A percentile compares a stretch with the other conserved stretches of the same genome.
Conservation (phyloP, 2,113 vertebrate genomes). For the Cricetomys ansorgei region DNA sequence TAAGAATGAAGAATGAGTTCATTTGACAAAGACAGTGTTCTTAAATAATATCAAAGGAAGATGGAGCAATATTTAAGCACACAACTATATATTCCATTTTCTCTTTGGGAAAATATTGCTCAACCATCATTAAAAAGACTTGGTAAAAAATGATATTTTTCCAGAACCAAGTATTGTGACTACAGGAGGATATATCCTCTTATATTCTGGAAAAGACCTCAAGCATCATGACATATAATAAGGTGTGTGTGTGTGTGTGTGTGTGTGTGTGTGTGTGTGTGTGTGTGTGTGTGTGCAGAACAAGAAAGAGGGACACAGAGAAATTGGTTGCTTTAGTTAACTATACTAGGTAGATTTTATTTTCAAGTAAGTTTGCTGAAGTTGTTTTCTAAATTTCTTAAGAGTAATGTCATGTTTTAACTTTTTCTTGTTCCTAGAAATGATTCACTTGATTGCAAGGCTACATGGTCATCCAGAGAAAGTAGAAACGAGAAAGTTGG, state of each 20-base stretch:
- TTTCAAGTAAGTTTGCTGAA: conserved; percentile 52
- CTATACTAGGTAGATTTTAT: background rate
- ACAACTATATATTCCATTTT: background rate
- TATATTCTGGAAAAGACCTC: conserved; percentile 12
- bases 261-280: too few relatives aligned
- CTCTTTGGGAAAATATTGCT: background rate
- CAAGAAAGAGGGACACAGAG: background rate
- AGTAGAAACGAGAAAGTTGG: background rate
- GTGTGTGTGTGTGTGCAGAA: too few relatives aligned
- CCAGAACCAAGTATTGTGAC: conserved; percentile 9
- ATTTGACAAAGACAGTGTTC: background rate
- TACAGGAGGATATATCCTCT: too few relatives aligned
- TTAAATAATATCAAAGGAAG: too few relatives aligned
- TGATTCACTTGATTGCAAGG: conserved; percentile 63
- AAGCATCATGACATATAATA: background rate
- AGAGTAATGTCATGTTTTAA: background rate
- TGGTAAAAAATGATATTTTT: background rate
- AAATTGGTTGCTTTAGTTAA: background rate
- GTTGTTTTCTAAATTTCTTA: conserved; percentile 22
- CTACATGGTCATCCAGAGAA: conserved; percentile 24
- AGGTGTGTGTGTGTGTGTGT: background rate
- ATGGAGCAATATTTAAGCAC: too few relatives aligned
- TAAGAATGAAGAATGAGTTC: background rate
- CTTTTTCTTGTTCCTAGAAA: conserved; percentile 82
- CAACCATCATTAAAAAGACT: background rate